phyloP scores from a whole-genome alignment of 2,797 vertebrate genomes.

The Gastrophryne carolinensis region DNA sequence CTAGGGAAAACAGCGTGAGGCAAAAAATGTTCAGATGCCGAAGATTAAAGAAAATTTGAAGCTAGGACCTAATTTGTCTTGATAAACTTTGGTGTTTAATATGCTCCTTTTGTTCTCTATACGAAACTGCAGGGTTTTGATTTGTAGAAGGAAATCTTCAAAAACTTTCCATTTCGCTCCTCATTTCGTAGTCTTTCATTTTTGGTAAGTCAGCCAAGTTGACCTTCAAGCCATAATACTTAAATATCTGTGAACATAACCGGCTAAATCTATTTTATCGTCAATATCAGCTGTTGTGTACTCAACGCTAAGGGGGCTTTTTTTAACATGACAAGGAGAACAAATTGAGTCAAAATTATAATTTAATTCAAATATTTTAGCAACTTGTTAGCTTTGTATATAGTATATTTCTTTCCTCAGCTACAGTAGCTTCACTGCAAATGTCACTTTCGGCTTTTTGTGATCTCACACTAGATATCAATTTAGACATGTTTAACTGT shows the following conservation, averaged over 20 bases:
- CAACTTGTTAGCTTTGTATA: constrained; percentile 39
- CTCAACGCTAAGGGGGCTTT: constrained; percentile 56
- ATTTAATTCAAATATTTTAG: constrained; percentile 45
- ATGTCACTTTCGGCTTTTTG: not conserved
- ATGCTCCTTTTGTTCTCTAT: constrained; percentile 94
- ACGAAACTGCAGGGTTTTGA: constrained; percentile 80
- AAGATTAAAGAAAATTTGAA: constrained; percentile 98
- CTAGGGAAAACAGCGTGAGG: constrained; percentile 84
- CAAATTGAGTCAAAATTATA: constrained; percentile 44
- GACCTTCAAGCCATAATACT: constrained; percentile 75
- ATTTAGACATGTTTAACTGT: no score
- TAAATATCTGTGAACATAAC: constrained; percentile 69
- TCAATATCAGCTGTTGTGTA: constrained; percentile 62
- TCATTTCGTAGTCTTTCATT: constrained; percentile 75
- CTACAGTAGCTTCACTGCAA: not conserved
- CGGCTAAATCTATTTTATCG: constrained; percentile 73
- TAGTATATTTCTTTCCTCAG: constrained; percentile 20
- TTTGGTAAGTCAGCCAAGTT: constrained; percentile 68
- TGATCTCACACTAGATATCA: no score
- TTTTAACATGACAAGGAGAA: constrained; percentile 56
- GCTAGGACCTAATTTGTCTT: constrained; percentile 93
- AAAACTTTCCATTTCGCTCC: constrained; percentile 81
- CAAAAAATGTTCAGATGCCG: constrained; percentile 85
- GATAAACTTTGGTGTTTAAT: constrained; percentile 97
- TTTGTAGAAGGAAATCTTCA: constrained; percentile 78